Evolutionary conservation across 1,140 invertebrate genomes (phyloP).

Genomic region (Temnothorax nylanderi): DNA sequence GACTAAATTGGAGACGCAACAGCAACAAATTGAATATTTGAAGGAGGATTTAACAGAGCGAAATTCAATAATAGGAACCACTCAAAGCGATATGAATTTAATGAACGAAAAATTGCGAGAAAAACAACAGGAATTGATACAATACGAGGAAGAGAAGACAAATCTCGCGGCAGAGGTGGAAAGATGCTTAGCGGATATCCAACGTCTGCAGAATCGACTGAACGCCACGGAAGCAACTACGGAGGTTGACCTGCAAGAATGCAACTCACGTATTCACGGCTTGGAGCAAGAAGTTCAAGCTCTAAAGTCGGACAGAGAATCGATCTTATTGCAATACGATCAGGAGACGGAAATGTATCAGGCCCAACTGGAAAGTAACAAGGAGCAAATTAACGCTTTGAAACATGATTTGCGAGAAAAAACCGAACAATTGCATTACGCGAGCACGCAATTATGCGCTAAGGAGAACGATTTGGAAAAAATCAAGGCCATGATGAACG

Average conservation of each 20-base stretch:
- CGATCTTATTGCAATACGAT: constrained; percentile 38
- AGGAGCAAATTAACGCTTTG: not conserved
- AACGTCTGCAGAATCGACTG: constrained; percentile 68
- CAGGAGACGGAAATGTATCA: constrained; percentile 45
- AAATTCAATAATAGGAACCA: constrained; percentile 63
- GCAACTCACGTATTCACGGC: constrained; percentile 65
- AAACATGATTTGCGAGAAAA: constrained; percentile 42
- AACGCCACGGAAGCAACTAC: constrained; percentile 56
- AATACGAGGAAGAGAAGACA: constrained; percentile 66
- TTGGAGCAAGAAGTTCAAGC: constrained; percentile 76
- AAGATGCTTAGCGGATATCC: constrained; percentile 64
- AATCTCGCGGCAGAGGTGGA: constrained; percentile 71
- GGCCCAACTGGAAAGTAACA: not conserved
- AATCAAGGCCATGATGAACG: constrained; percentile 5
- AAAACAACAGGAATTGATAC: constrained; percentile 35
- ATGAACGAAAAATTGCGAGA: constrained; percentile 63
- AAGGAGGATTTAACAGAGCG: constrained; percentile 70
- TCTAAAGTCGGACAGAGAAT: constrained; percentile 66
- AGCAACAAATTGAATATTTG: constrained; percentile 51
- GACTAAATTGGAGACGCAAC: constrained; percentile 17
- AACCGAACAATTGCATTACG: constrained; percentile 28
- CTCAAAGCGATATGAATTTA: constrained; percentile 54
- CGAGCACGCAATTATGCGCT: constrained; percentile 35
- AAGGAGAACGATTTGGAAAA: constrained; percentile 35
- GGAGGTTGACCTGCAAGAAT: constrained; percentile 51